phyloP scores from a whole-genome alignment of 2,113 vertebrate species.

The Alethe diademata region DNA sequence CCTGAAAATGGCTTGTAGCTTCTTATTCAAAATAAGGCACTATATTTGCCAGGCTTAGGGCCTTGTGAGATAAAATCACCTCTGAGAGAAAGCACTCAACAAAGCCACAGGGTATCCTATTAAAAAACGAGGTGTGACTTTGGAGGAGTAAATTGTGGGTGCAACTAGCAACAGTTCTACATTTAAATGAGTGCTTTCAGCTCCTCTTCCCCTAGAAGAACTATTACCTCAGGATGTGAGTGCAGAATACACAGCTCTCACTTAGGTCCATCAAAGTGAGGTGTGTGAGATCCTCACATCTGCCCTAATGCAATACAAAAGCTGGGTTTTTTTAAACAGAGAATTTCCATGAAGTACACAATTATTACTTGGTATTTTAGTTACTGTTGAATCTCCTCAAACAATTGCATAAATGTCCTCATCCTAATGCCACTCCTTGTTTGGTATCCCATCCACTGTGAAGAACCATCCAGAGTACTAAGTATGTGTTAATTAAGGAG shows the following conservation, averaged over 20 bases:
- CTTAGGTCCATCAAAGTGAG: not conserved
- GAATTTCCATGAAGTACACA: not conserved
- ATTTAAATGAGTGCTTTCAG: not conserved
- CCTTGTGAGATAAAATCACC: not conserved
- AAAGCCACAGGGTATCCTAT: not conserved
- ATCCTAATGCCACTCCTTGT: not conserved
- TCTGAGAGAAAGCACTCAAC: not conserved
- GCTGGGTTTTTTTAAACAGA: accelerated
- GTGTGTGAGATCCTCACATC: too few species aligned
- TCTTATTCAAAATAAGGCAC: not conserved
- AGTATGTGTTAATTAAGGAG: not conserved
- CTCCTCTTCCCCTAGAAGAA: not conserved
- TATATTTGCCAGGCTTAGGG: not conserved
- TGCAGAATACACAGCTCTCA: not conserved
- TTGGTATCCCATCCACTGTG: not conserved
- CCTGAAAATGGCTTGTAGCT: not conserved
- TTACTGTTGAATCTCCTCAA: not conserved
- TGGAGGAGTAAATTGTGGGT: not conserved
- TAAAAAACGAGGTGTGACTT: not conserved
- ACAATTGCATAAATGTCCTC: not conserved
- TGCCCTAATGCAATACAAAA: not conserved
- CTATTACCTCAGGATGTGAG: not conserved
- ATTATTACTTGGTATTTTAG: not conserved
- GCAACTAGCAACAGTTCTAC: not conserved
- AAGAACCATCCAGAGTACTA: not conserved